Conservation (phyloP, 2,888 invertebrate species). For the Lasius fuliginosus region DNA sequence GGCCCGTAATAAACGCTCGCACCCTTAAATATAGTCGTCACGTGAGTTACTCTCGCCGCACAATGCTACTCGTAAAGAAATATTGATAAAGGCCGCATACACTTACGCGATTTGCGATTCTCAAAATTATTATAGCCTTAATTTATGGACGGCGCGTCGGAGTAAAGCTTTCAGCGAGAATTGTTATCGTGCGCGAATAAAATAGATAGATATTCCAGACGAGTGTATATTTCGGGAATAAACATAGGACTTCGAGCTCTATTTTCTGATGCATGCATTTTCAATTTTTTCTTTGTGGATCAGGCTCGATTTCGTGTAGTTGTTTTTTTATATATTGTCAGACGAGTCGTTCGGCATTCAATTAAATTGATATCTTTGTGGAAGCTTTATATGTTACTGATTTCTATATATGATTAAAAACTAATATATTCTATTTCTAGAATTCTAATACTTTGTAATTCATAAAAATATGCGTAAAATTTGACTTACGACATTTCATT, state of each 20-base stretch:
- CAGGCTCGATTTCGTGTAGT: constrained; percentile 14
- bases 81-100: constrained; percentile 30
- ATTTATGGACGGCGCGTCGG: constrained; percentile 3
- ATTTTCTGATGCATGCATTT: neutral
- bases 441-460: neutral
- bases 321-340: neutral
- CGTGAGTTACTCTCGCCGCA: constrained; percentile 30
- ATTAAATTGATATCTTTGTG: neutral
- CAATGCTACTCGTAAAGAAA: constrained; percentile 18
- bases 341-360: neutral
- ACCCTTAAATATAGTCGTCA: constrained; percentile 47
- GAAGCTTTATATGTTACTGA: constrained; percentile 32
- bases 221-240: constrained; percentile 38
- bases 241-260: neutral
- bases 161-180: constrained; percentile 32
- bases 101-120: constrained; percentile 34
- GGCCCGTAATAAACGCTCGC: constrained; percentile 10
- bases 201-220: constrained; percentile 42
- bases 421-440: neutral
- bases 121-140: constrained; percentile 25
- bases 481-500: neutral
- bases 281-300: neutral
- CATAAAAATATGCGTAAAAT: neutral
- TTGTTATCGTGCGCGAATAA: constrained; percentile 53
- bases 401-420: neutral